A percentile compares a stretch with the other conserved stretches of the same genome.
These are phyloP conservation scores for Acanthurus leucopareius DNA, from an alignment of 2,797 vertebrate genomes.

Conservation along the genomic window DNA sequence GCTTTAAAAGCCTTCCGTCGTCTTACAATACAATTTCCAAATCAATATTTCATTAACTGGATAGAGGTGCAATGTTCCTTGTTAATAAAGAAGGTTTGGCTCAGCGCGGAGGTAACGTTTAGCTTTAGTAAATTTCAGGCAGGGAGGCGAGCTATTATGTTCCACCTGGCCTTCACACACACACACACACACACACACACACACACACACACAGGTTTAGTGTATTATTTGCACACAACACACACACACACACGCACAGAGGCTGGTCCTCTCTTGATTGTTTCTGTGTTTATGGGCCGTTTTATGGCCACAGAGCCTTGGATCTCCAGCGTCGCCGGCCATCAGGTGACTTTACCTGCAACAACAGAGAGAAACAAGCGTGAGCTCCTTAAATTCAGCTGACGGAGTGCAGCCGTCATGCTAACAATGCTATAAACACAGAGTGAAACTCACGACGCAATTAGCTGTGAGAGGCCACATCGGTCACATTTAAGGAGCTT, in stretches of 20 bases:
- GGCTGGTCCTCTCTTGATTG: slow-evolving; percentile 45
- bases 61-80: slow-evolving; percentile 73
- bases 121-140: slow-evolving; percentile 51
- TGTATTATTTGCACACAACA: background rate
- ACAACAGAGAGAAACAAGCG: slow-evolving; percentile 33
- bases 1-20: slow-evolving; percentile 75
- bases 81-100: slow-evolving; percentile 76
- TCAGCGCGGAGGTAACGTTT: slow-evolving; percentile 50
- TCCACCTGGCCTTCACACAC: slow-evolving; percentile 42
- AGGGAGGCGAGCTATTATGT: slow-evolving; percentile 38
- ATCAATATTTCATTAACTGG: slow-evolving; percentile 87
- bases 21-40: slow-evolving; percentile 81
- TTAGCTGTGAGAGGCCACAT: background rate
- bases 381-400: slow-evolving; percentile 22
- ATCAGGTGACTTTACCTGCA: slow-evolving; percentile 51
- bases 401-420: background rate
- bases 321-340: slow-evolving; percentile 31
- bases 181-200: slow-evolving; percentile 17
- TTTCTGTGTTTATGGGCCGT: slow-evolving; percentile 63
- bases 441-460: background rate
- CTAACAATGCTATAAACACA: slow-evolving; percentile 21
- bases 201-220: background rate
- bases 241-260: slow-evolving; percentile 9
- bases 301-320: slow-evolving; percentile 46
- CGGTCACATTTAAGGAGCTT: slow-evolving; percentile 20